Conservation (phyloP, 2,888 invertebrate species). For the Rotaria socialis region DNA sequence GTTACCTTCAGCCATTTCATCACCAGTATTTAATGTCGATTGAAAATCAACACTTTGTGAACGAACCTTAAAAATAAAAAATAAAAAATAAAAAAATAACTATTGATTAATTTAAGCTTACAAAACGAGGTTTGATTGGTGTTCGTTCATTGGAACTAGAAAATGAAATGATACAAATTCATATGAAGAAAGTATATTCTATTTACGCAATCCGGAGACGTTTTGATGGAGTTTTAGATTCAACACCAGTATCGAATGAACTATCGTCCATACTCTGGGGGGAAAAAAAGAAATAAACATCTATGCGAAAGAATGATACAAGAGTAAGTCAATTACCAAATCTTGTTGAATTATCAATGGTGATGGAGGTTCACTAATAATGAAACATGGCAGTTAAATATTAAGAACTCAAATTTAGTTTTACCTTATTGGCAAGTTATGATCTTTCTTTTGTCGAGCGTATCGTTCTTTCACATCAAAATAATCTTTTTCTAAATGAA, state of each 20-base stretch:
- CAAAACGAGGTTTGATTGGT: neutral
- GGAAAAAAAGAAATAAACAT: neutral
- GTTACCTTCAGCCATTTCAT: neutral
- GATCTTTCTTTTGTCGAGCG: neutral
- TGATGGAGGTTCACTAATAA: constrained; percentile 9
- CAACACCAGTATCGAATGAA: neutral
- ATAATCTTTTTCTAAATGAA: constrained; percentile 6
- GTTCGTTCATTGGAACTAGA: neutral
- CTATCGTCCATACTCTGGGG: neutral
- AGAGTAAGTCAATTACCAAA: neutral
- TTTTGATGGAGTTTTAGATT: neutral
- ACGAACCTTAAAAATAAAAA: neutral
- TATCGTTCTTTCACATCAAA: neutral
- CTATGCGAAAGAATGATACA: too few species aligned
- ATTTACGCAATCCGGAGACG: neutral
- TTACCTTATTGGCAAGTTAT: neutral
- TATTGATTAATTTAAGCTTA: neutral
- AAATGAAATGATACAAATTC: too few species aligned
- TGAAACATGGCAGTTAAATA: neutral
- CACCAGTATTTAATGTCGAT: neutral
- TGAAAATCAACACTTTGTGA: neutral
- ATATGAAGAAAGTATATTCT: too few species aligned
- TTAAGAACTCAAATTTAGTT: neutral
- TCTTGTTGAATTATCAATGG: neutral
- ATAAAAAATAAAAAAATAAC: neutral